Evolutionary conservation across 1,140 invertebrate genomes (phyloP), one percentile per base, ranked within the genome.

Genomic region (Heliconius himera): DNA sequence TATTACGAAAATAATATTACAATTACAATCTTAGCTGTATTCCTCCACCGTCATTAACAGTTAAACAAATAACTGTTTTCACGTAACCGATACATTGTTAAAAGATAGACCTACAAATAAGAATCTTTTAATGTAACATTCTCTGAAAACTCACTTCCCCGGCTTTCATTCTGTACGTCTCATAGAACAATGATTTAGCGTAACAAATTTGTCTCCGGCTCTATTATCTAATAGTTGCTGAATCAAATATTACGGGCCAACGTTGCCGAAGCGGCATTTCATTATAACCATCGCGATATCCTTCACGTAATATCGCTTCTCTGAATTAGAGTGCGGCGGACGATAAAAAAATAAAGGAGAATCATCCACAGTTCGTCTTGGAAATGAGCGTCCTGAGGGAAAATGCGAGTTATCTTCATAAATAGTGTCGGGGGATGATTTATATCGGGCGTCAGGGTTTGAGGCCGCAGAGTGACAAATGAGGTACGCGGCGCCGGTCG

Each of bases 381-480:
- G 82, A 77, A 89, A 87, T 78, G 82, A 83, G 77, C 51, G 54
- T 83, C 80, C 72, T 79, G 73, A 73, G 83, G 83, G 80, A 81
- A 80, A 84, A 78, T 82, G 83, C 83, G 78, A 87, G 83, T 84
- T 86, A 88, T 90, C 84, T 88, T 80, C 85, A 85, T 90, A 89
- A 91, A 89, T 89, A 90, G 87, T 87, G 85, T 82, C 81, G 73
- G 79, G 51, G 80, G 79, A 87, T 89, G 88, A 90, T 91, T 91
- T 88, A 90, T 89, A 82, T 78, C 72, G 76, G 74, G 38, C 85
- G 80, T 83, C 87, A 83, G 77, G 79, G 85, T 84, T 86, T 84
- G 84, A 88, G 84, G 82, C 81, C 82, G 83, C 83, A 71, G 60
- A 82, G 78, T 89, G 90, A 90, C 88, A 90, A 90, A 91, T 85